Percentiles rank a stretch among this genome's conserved stretches.
Evolutionary conservation across 2,888 invertebrate genomes (phyloP).

Genomic region (Caenorhabditis wallacei): DNA sequence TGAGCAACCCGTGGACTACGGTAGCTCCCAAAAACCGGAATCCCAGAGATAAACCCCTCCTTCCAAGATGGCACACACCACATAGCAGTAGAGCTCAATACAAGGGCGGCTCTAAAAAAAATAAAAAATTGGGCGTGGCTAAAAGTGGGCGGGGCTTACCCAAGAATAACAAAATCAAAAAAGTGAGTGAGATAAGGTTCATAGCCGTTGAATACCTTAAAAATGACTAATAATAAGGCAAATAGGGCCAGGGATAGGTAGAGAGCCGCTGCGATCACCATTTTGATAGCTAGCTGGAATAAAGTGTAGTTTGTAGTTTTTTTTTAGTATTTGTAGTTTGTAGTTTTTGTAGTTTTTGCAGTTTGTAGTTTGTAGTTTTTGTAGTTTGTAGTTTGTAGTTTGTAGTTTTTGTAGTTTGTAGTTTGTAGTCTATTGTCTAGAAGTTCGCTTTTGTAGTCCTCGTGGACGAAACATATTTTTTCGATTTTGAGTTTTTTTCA

Average conservation of each 20-base stretch:
- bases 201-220: not conserved
- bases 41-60: not conserved
- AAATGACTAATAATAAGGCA: not conserved
- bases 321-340: not conserved
- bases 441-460: too few relatives aligned
- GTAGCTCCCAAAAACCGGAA: constrained; percentile 16
- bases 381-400: too few relatives aligned
- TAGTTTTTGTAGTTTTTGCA: too few relatives aligned
- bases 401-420: too few relatives aligned
- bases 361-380: too few relatives aligned
- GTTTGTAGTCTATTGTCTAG: too few relatives aligned
- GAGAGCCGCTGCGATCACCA: constrained; percentile 13
- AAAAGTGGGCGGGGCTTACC: not conserved
- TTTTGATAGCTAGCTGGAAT: constrained; percentile 1
- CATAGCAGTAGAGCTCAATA: not conserved
- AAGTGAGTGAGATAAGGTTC: not conserved
- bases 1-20: constrained; percentile 4
- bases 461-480: too few relatives aligned
- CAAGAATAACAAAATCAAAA: constrained; percentile 8
- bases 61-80: constrained; percentile 7
- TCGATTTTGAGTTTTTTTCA: too few relatives aligned
- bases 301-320: not conserved
- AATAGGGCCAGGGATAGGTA: not conserved
- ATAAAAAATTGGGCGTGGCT: too few relatives aligned
- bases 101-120: constrained; percentile 3